Conservation (phyloP, 2,113 vertebrate species). For the Silurus asotus region DNA sequence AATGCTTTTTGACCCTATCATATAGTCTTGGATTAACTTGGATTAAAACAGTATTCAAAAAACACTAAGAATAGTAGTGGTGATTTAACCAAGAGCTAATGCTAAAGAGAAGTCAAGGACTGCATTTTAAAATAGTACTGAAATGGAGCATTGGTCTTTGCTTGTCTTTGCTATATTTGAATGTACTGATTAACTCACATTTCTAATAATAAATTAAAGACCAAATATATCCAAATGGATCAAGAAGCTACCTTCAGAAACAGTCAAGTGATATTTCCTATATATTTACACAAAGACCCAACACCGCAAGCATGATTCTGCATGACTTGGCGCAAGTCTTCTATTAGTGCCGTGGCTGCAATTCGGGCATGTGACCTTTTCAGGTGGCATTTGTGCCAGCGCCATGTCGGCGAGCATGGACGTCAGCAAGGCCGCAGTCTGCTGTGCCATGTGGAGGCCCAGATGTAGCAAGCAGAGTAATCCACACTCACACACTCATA, state of each 20-base stretch:
- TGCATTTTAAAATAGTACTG: neutral
- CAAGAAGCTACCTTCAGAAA: neutral
- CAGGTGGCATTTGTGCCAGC: conserved; percentile 57
- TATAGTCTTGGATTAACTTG: neutral
- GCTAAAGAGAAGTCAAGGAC: neutral
- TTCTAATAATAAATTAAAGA: neutral
- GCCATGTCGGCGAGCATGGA: conserved; percentile 54
- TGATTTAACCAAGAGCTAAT: neutral
- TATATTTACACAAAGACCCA: neutral
- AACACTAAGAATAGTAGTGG: neutral
- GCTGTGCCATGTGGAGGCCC: conserved; percentile 89
- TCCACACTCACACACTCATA: conserved; percentile 85
- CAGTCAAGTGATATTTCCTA: neutral
- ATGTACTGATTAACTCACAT: neutral
- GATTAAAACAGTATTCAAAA: neutral
- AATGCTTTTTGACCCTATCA: neutral
- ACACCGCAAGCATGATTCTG: neutral
- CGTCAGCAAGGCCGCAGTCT: conserved; percentile 73
- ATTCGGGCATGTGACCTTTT: conserved; percentile 63
- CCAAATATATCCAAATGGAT: neutral
- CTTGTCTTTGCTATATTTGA: neutral
- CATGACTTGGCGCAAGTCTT: neutral
- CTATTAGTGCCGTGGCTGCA: conserved; percentile 11
- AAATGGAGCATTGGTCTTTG: neutral
- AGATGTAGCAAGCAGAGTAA: conserved; percentile 94